These are phyloP conservation scores for Phenganax marumi DNA, from an alignment of 92 coral and sea anemone species.

Conservation along the genomic window DNA sequence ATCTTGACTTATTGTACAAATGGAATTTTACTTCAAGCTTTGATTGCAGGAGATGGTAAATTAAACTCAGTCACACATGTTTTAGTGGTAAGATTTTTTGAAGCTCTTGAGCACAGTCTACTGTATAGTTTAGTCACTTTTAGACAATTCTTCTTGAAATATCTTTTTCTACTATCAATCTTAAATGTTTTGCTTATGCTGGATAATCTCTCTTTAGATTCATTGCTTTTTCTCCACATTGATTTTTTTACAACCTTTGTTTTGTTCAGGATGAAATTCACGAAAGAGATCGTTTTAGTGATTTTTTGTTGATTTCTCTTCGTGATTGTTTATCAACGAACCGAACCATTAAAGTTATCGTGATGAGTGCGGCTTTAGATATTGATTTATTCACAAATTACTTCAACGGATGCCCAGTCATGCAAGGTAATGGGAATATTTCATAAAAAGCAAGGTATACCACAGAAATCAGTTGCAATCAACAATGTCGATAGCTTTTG, in stretches of 20 bases:
- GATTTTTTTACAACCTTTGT: slow-evolving; percentile 2
- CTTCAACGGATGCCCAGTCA: slow-evolving; percentile 89
- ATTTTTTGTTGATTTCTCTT: slow-evolving; percentile 85
- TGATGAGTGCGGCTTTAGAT: slow-evolving; percentile 97
- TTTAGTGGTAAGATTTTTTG: slow-evolving; percentile 72
- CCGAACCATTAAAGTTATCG: slow-evolving; percentile 72
- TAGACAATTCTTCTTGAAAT: background rate
- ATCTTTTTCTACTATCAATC: background rate
- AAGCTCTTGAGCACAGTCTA: background rate
- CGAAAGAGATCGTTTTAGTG: slow-evolving; percentile 91
- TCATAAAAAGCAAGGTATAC: background rate
- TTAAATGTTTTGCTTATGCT: background rate
- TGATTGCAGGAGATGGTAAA: slow-evolving; percentile 83
- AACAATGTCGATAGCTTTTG: slow-evolving; percentile 5
- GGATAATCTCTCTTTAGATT: background rate
- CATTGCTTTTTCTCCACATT: background rate
- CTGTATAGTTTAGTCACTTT: no score
- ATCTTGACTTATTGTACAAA: slow-evolving; percentile 89
- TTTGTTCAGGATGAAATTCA: slow-evolving; percentile 84
- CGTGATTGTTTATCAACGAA: slow-evolving; percentile 78
- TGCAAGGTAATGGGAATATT: slow-evolving; percentile 64
- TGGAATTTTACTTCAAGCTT: slow-evolving; percentile 77
- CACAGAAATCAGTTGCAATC: no score
- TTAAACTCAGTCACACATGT: slow-evolving; percentile 84
- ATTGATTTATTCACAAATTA: slow-evolving; percentile 82